phyloP scores from a whole-genome alignment of 2,113 vertebrate genomes.

The Pagrus major region DNA sequence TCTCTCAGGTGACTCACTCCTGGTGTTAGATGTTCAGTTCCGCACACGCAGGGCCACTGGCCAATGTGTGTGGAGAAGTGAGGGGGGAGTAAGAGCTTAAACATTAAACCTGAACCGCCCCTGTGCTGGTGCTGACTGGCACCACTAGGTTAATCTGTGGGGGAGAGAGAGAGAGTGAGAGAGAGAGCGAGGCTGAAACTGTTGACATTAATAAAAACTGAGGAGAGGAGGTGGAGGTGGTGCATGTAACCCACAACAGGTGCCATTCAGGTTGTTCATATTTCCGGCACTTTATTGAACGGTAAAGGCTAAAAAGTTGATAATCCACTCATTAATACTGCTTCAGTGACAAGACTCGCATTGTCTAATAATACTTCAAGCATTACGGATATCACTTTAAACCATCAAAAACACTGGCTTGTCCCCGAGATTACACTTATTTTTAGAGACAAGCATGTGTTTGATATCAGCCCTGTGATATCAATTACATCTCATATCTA shows the following conservation, averaged over 20 bases:
- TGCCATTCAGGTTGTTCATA: background rate
- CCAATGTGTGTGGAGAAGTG: conserved; percentile 40
- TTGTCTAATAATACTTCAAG: conserved; percentile 7
- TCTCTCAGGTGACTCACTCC: conserved; percentile 68
- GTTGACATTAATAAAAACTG: conserved; percentile 35
- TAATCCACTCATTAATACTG: conserved; percentile 6
- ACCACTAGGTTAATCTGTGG: conserved; percentile 60
- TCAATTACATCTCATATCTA: conserved; percentile 56
- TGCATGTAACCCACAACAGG: conserved; percentile 4
- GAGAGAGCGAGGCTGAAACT: background rate
- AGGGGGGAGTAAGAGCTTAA: conserved; percentile 72
- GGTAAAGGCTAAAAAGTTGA: background rate
- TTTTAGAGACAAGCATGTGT: conserved; percentile 30
- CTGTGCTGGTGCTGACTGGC: conserved; percentile 55
- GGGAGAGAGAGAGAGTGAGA: conserved; percentile 5
- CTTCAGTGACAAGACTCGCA: background rate
- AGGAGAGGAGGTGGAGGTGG: conserved; percentile 9
- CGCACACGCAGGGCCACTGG: conserved; percentile 19
- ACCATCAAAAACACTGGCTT: conserved; percentile 37
- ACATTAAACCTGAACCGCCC: conserved; percentile 77
- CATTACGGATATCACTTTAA: conserved; percentile 18
- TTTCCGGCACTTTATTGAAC: background rate
- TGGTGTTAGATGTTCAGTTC: conserved; percentile 22
- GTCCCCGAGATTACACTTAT: conserved; percentile 28
- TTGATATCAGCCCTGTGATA: conserved; percentile 41